Evolutionary conservation across 1,140 invertebrate genomes (phyloP).

Genomic region (Apis florea): DNA sequence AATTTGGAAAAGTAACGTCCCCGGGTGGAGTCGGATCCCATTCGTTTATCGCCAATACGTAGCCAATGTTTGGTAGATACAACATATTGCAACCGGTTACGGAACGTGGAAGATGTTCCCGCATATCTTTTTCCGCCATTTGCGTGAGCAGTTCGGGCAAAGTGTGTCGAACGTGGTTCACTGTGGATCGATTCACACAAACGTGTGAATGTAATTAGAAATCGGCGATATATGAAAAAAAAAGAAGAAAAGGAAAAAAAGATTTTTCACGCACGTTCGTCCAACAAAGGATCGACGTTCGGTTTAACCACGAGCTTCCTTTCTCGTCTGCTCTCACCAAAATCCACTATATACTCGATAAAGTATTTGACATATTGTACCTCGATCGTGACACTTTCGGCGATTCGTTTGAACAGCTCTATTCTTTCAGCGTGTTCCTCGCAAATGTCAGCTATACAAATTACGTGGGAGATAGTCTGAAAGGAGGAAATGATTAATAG

Average conservation of each 20-base stretch:
- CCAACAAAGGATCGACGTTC: constrained; percentile 85
- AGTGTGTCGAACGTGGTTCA: constrained; percentile 38
- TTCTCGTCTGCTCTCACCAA: constrained; percentile 83
- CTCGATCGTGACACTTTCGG: constrained; percentile 81
- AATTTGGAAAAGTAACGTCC: constrained; percentile 82
- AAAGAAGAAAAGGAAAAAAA: background rate
- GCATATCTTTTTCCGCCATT: constrained; percentile 85
- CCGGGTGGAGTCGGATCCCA: constrained; percentile 81
- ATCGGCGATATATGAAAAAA: too few relatives aligned
- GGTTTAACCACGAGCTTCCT: constrained; percentile 85
- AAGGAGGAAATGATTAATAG: background rate
- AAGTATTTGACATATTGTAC: constrained; percentile 82
- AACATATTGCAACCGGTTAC: constrained; percentile 87
- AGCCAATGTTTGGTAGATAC: constrained; percentile 91
- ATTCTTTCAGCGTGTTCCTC: constrained; percentile 75
- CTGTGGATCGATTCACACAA: constrained; percentile 3
- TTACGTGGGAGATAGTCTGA: constrained; percentile 85
- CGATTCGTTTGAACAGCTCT: constrained; percentile 82
- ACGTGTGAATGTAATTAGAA: too few relatives aligned
- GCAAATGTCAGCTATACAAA: constrained; percentile 85
- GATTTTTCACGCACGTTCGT: constrained; percentile 82
- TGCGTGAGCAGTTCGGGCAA: constrained; percentile 83
- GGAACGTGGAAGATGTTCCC: constrained; percentile 82
- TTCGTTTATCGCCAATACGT: constrained; percentile 86
- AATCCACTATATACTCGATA: constrained; percentile 84